Evolutionary conservation across 2,888 invertebrate species (phyloP).

Genomic region (Herminia tarsipennalis): DNA sequence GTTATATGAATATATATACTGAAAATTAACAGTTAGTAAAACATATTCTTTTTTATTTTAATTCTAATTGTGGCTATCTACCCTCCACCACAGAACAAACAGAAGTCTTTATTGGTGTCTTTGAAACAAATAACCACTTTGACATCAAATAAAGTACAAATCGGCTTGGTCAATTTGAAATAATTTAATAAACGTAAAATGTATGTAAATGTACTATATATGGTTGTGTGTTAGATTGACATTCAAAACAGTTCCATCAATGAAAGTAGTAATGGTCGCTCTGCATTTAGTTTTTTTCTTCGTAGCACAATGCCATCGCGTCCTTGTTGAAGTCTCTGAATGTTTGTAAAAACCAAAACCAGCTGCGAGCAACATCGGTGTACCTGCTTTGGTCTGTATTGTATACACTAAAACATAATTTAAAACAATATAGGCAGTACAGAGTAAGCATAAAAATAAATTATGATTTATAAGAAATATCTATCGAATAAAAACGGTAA

Average conservation of each 20-base stretch:
- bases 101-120: too few species aligned
- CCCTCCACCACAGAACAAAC: too few species aligned
- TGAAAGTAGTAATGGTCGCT: not conserved
- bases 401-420: not conserved
- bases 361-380: not conserved
- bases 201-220: not conserved
- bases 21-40: too few species aligned
- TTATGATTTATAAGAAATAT: not conserved
- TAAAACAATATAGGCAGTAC: not conserved
- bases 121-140: too few species aligned
- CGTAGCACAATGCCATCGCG: not conserved
- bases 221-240: not conserved
- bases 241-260: not conserved
- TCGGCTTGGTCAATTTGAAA: too few species aligned
- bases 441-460: not conserved
- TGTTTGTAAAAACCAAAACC: not conserved
- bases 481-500: not conserved
- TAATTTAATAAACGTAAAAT: too few species aligned
- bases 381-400: not conserved
- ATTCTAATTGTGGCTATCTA: too few species aligned
- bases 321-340: not conserved
- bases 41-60: too few species aligned
- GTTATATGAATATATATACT: too few species aligned
- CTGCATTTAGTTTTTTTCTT: constrained; percentile 1
- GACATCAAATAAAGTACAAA: too few species aligned